Evolutionary conservation across 2,888 invertebrate species (phyloP), one percentile per base, ranked within the genome.

Genomic region (Crocallis elinguaria): DNA sequence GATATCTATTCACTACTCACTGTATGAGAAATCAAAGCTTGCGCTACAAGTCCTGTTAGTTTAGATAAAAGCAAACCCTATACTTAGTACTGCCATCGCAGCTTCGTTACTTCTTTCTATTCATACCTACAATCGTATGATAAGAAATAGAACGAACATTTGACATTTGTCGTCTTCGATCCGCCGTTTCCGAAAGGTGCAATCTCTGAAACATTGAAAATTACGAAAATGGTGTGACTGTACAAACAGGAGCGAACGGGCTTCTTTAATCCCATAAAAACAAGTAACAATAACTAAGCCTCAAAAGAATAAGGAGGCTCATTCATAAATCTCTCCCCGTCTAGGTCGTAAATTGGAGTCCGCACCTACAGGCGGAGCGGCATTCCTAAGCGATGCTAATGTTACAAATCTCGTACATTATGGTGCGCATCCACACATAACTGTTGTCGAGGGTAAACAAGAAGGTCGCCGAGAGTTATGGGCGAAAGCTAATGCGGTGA

Each of bases 401-500:
- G 52, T 49, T 46, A 60, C 60, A 60, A 62, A 57, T 60, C 57
- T 48, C 32, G 50, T 56, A 56, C 50, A 48, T 60, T 60, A 62
- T 55, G 57, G 54, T 30, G 50, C 55, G 59, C 46, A 53, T 50
- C 53, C 53, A 49, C 46, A 48, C 42, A 44, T 54, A 54, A 54
- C 57, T 55, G 59, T 57, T 27, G 57, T 37, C 57, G 57, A 49
- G 59, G 49, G 53, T 50, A 57, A 49, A 49, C 62, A 58, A 57
- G 53, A 57, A 45, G 27, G 49, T 38, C 49, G 42, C 37, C 37
- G 48, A 55, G 46, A 57, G 54, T 48, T 57, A 45, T 60, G 62
- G 63, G 64, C 69, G 76, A 77, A 75, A 76, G 76, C 66, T 67
- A 64, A 67, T 65, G 62, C 64, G 55, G 62, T 62, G 53, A 54